These are phyloP conservation scores for Acestrorhynchus altus DNA, from an alignment of 2,797 vertebrate genomes.

Conservation along the genomic window DNA sequence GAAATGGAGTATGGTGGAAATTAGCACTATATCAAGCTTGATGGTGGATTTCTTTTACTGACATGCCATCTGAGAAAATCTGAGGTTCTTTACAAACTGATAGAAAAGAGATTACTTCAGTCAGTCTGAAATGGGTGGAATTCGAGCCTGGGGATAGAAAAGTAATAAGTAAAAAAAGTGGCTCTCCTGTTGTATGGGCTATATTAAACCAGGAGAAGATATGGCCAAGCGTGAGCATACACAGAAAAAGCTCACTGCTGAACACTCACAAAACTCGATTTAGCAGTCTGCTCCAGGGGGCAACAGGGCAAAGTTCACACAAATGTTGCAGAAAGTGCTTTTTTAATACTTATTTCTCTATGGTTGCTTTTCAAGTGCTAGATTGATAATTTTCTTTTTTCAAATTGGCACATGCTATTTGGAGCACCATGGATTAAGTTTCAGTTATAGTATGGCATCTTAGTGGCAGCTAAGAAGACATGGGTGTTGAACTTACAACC, in stretches of 20 bases:
- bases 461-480: too few species aligned
- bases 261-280: background rate
- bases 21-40: background rate
- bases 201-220: conserved; percentile 39
- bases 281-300: background rate
- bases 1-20: conserved; percentile 15
- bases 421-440: too few species aligned
- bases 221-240: conserved; percentile 8
- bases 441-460: too few species aligned
- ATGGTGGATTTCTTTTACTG: conserved; percentile 19
- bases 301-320: background rate
- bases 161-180: conserved; percentile 50
- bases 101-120: conserved; percentile 38
- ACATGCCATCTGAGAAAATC: conserved; percentile 22
- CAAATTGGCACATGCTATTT: too few species aligned
- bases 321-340: too few species aligned
- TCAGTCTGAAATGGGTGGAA: conserved; percentile 34
- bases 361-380: too few species aligned
- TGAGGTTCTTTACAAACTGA: conserved; percentile 20
- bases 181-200: background rate
- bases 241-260: background rate
- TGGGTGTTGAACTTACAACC: too few species aligned
- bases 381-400: too few species aligned
- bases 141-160: conserved; percentile 44
- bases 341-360: too few species aligned